phyloP scores from a whole-genome alignment of 2,797 vertebrate species.

The Oophaga sylvatica region DNA sequence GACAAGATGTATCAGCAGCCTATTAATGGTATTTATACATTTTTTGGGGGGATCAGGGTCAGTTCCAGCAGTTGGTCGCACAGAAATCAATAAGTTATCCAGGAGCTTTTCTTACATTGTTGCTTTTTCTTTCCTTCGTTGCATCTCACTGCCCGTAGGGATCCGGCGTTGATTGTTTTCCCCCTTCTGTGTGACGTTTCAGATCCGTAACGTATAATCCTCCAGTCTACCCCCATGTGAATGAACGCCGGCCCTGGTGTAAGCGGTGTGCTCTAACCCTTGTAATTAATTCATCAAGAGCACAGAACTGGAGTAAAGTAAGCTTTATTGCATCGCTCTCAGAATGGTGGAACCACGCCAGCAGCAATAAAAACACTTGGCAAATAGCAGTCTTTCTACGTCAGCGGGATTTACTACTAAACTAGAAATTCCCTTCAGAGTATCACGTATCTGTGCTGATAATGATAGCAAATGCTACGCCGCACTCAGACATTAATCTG shows the following conservation, averaged over 20 bases:
- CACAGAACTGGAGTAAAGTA: background rate
- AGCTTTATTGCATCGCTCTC: background rate
- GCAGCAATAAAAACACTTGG: constrained; percentile 9
- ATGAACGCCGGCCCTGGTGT: background rate
- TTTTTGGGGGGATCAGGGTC: too few relatives aligned
- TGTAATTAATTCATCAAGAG: background rate
- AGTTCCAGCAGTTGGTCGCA: too few relatives aligned
- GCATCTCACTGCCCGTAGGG: background rate
- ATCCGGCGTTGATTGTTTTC: background rate
- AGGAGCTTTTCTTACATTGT: background rate
- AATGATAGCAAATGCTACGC: background rate
- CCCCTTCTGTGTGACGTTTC: background rate
- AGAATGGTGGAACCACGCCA: constrained; percentile 14
- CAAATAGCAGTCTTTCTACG: background rate
- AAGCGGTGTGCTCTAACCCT: background rate
- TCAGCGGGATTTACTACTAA: constrained; percentile 11
- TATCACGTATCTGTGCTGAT: background rate
- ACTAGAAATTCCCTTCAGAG: constrained; percentile 7
- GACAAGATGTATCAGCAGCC: too few relatives aligned
- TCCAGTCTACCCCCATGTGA: background rate
- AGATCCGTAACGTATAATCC: background rate
- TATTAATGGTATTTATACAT: too few relatives aligned
- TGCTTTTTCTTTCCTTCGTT: background rate
- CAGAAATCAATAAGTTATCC: too few relatives aligned
- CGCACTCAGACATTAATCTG: background rate